Conservation (phyloP, 1,140 invertebrate species). For the Hycleus cichorii region DNA sequence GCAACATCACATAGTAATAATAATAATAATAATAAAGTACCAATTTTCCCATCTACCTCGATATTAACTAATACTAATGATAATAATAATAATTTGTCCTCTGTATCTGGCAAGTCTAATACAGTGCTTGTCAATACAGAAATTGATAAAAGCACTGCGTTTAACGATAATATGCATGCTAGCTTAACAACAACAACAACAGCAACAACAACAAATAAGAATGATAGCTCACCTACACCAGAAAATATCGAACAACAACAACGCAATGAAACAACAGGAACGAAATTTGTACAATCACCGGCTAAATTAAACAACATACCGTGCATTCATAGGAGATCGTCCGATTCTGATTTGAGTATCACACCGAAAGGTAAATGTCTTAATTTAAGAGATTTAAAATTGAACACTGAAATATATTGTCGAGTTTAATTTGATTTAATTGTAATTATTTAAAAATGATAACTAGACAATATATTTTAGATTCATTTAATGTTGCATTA, state of each 20-base stretch:
- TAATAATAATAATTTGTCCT: conserved; percentile 8
- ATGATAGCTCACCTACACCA: conserved; percentile 28
- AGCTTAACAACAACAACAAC: conserved; percentile 33
- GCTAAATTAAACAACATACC: conserved; percentile 46
- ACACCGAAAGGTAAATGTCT: conserved; percentile 79
- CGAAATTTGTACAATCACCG: conserved; percentile 43
- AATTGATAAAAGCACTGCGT: conserved; percentile 34
- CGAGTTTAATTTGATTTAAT: too few species aligned
- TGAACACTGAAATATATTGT: too few species aligned
- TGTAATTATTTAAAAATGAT: too few species aligned
- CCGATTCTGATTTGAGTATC: conserved; percentile 87
- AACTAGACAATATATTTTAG: neutral
- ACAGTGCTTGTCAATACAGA: conserved; percentile 29
- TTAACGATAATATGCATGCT: conserved; percentile 36
- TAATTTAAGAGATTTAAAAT: neutral
- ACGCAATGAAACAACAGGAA: conserved; percentile 25
- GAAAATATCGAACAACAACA: conserved; percentile 16
- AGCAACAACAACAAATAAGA: conserved; percentile 29
- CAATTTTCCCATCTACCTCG: conserved; percentile 7
- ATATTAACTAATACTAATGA: conserved; percentile 24
- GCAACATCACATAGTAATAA: conserved; percentile 18
- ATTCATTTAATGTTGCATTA: neutral
- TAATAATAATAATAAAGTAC: neutral
- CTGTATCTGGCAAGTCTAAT: neutral
- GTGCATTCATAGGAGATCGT: conserved; percentile 69